These are phyloP conservation scores for Mellivora capensis DNA, from an alignment of 2,113 vertebrate species.

Conservation along the genomic window DNA sequence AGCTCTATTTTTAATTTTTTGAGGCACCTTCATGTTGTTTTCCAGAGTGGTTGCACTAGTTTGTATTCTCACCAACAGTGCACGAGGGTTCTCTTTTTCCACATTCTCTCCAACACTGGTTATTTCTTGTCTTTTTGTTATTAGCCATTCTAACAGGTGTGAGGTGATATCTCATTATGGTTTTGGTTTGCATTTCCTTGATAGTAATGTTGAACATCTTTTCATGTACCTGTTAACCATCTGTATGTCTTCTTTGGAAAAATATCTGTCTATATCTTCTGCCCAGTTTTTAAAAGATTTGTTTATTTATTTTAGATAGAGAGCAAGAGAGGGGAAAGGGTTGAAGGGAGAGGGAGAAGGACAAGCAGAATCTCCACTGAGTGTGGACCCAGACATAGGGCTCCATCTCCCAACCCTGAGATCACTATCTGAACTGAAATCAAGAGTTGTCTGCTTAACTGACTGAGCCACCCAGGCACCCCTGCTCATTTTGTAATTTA, in stretches of 20 bases:
- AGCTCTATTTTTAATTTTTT: too few relatives aligned
- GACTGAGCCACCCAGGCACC: background rate
- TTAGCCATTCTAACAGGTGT: background rate
- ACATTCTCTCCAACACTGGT: background rate
- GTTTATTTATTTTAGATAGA: background rate
- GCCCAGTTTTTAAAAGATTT: background rate
- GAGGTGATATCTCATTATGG: too few relatives aligned
- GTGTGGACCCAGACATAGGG: accelerated
- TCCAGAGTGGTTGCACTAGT: background rate
- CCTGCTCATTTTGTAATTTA: background rate
- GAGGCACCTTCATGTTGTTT: background rate
- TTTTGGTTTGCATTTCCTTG: too few relatives aligned
- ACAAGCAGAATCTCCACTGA: background rate
- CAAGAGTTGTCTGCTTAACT: background rate
- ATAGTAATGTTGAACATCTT: too few relatives aligned
- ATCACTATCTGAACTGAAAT: background rate
- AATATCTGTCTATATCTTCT: background rate
- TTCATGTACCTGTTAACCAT: too few relatives aligned
- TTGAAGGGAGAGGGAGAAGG: background rate
- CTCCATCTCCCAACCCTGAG: background rate
- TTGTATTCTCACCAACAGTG: background rate
- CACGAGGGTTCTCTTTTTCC: background rate
- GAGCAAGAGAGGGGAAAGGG: background rate
- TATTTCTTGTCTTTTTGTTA: background rate
- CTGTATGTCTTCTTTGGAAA: background rate